Conservation (phyloP, 2,888 invertebrate genomes). For the Tenthredo mesomela region DNA sequence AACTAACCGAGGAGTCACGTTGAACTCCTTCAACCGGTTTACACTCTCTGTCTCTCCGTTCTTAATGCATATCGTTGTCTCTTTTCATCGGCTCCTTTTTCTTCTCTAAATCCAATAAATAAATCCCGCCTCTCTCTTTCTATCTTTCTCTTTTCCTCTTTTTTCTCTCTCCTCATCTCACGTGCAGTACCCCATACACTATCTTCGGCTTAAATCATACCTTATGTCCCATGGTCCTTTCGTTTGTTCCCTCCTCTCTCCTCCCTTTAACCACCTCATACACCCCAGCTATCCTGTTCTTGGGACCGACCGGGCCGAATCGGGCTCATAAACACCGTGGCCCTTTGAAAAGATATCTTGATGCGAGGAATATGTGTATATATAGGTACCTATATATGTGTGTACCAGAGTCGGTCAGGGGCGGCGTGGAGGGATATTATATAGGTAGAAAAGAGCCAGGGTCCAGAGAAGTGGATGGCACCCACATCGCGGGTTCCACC, state of each 20-base stretch:
- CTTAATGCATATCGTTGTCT: slow-evolving; percentile 58
- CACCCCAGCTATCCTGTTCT: slow-evolving; percentile 46
- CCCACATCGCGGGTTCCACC: slow-evolving; percentile 31
- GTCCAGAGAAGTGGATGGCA: slow-evolving; percentile 17
- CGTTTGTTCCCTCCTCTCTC: slow-evolving; percentile 17
- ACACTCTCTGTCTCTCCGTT: slow-evolving; percentile 59
- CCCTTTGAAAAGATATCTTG: slow-evolving; percentile 46
- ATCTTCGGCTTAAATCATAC: slow-evolving; percentile 51
- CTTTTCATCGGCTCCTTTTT: slow-evolving; percentile 22
- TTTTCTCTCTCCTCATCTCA: not conserved
- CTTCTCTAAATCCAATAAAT: slow-evolving; percentile 45
- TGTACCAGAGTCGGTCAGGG: slow-evolving; percentile 28
- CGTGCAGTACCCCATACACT: slow-evolving; percentile 31
- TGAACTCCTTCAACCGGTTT: slow-evolving; percentile 60
- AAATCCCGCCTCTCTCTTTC: slow-evolving; percentile 10
- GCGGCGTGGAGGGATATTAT: not conserved
- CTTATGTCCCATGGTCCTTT: slow-evolving; percentile 43
- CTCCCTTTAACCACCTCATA: not conserved
- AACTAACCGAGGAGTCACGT: slow-evolving; percentile 54
- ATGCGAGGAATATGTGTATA: slow-evolving; percentile 27
- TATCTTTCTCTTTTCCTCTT: not conserved
- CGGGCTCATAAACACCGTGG: slow-evolving; percentile 49
- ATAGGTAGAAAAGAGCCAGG: not conserved
- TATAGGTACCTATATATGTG: not conserved
- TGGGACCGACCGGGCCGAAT: slow-evolving; percentile 47